Evolutionary conservation across 2,797 vertebrate species (phyloP).

Genomic region (Eupleurogrammus muticus): DNA sequence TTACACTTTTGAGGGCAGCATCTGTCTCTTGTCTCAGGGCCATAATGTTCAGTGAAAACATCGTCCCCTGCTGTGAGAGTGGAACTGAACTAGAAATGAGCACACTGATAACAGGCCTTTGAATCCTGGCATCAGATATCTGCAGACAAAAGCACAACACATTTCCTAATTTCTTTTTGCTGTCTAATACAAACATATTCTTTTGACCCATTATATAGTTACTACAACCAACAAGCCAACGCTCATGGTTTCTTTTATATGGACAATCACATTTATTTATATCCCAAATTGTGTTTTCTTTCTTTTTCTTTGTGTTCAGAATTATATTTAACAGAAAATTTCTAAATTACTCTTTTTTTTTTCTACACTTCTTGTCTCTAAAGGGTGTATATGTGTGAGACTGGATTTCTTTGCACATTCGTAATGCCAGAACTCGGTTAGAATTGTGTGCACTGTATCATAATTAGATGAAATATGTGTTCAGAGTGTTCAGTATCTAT

Average conservation of each 20-base stretch:
- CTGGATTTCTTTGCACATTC: slow-evolving; percentile 10
- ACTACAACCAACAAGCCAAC: no score
- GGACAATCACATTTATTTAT: no score
- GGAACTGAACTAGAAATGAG: slow-evolving; percentile 17
- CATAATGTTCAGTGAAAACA: slow-evolving; percentile 17
- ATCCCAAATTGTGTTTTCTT: no score
- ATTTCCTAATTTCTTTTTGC: no score
- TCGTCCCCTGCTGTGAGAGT: slow-evolving; percentile 17
- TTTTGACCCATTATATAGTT: no score
- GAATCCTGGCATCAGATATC: no score
- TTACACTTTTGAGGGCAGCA: slow-evolving; percentile 1
- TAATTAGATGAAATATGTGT: slow-evolving; percentile 58
- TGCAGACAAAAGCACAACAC: no score
- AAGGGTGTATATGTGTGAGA: not conserved
- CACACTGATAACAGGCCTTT: slow-evolving; percentile 7
- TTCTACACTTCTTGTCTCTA: not conserved
- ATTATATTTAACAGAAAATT: no score
- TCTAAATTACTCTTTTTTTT: not conserved
- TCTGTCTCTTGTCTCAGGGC: slow-evolving; percentile 18
- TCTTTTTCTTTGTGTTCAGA: no score
- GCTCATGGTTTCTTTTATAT: no score
- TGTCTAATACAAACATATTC: no score
- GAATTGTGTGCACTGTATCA: slow-evolving; percentile 40
- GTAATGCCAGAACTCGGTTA: slow-evolving; percentile 4
- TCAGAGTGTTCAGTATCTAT: slow-evolving; percentile 45